Evolutionary conservation across 2,888 invertebrate species (phyloP), one percentile per base, ranked within the genome.

Genomic region (Tachina lurida): DNA sequence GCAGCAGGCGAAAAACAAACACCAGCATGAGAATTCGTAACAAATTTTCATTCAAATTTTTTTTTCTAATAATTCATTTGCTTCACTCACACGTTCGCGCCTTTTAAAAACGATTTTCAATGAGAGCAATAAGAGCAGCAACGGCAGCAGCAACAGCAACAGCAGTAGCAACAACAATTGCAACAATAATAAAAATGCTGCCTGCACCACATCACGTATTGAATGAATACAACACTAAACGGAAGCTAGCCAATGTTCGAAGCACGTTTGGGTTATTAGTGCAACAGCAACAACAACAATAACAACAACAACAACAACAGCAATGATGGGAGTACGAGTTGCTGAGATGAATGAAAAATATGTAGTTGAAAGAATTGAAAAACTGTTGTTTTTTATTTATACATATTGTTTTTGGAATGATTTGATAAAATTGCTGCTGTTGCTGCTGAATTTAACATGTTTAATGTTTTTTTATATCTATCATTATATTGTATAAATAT

Each of bases 251-350:
- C 78, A 79, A 83, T 83, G 71, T 76, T 86, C 75, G 70, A 78
- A 63, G 85, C 83, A 86, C 85, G 85, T 86, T 52, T 83, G 75
- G 79, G 82, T 86, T 85, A 86, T 86, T 86, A 86, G 85, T 71
- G 71, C 75, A 81, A 19, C 63, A 68, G 22, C 49, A 73, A 7
- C 47, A 63, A 58, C 39, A 63, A n/a, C 45, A 47, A 31, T n/a
- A 65, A 10, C 45, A 54, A 47, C 63, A 73, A 15, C 39, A 56
- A 31, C n/a, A 52, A 60, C 63, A 84, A 10, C 31, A 49, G 19
- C 41, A 67, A 67, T 41, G 41, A 45, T 13, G 41, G n/a, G 47
- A 43, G 19, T 39, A 49, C 22, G 10, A 67, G 22, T 49, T 41
- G 22, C 3, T 15, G 47, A 10, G 10, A 54, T 60, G 63, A 60